Conservation (phyloP, 2,113 vertebrate genomes). For the Diadophis punctatus region DNA sequence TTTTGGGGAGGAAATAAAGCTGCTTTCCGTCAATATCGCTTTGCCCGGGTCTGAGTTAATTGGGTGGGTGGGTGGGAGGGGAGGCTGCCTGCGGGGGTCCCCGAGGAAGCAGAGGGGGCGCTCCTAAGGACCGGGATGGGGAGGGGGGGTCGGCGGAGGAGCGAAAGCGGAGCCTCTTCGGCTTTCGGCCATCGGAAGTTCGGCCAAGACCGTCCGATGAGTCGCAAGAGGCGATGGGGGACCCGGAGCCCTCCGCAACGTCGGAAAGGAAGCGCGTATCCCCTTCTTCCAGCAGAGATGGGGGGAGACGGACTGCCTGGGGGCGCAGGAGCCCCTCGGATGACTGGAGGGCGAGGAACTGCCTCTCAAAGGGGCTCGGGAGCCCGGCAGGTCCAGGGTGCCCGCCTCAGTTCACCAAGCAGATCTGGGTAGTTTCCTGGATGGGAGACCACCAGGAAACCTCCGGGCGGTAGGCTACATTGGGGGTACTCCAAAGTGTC, state of each 20-base stretch:
- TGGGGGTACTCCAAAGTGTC: not conserved
- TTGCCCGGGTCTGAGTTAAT: not conserved
- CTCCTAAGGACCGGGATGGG: not conserved
- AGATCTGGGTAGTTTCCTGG: not conserved
- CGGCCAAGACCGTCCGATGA: no score
- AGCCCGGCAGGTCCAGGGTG: not conserved
- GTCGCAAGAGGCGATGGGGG: no score
- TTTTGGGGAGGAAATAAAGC: not conserved
- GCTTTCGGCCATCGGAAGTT: no score
- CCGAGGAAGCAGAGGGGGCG: not conserved
- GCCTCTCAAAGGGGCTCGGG: not conserved
- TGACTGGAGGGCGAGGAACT: not conserved
- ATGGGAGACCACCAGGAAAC: not conserved
- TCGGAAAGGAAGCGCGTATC: not conserved
- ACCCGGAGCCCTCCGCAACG: not conserved
- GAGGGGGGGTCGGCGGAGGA: no score
- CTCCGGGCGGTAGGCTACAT: not conserved
- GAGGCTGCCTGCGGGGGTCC: no score
- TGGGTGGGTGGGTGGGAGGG: no score
- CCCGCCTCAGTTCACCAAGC: not conserved
- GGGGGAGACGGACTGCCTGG: not conserved
- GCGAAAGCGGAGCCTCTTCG: not conserved
- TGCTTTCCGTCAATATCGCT: not conserved
- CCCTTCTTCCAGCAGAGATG: not conserved
- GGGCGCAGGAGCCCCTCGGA: not conserved